Percentiles rank a stretch among this genome's conserved stretches.
Evolutionary conservation across 2,113 vertebrate species (phyloP).

Genomic region (Empidonax alnorum): DNA sequence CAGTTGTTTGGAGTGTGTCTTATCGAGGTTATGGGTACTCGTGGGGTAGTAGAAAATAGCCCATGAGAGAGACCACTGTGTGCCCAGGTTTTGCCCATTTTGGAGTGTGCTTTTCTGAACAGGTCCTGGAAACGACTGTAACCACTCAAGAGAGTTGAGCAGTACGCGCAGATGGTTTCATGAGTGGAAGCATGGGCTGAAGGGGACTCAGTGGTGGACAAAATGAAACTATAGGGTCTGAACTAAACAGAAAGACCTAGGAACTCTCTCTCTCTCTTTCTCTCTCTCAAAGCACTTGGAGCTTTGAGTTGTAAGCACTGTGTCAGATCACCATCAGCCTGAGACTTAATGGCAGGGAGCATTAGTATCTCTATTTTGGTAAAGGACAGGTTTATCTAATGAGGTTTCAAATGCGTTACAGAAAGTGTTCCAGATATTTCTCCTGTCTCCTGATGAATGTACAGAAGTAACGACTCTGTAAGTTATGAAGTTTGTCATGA

Average conservation of each 20-base stretch:
- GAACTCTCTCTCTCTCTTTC: neutral
- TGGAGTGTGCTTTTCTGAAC: neutral
- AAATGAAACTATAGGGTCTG: neutral
- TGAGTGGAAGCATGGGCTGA: neutral
- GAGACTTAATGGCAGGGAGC: neutral
- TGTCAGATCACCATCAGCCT: neutral
- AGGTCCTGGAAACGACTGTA: neutral
- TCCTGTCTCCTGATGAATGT: neutral
- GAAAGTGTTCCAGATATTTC: neutral
- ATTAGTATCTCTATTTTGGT: neutral
- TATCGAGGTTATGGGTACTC: neutral
- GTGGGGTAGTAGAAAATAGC: neutral
- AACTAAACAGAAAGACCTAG: neutral
- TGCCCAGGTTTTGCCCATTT: neutral
- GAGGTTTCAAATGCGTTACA: neutral
- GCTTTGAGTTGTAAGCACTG: neutral
- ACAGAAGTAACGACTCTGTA: neutral
- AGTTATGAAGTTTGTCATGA: neutral
- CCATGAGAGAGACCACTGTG: accelerated
- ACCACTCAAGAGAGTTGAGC: neutral
- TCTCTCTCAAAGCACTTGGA: neutral
- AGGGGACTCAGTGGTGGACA: neutral
- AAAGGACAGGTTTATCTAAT: neutral
- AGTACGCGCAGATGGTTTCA: neutral
- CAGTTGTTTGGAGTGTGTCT: neutral